A percentile compares a stretch with the other conserved stretches of the same genome.
Conservation (phyloP, 2,113 vertebrate species). For the Chrysochloris asiatica region DNA sequence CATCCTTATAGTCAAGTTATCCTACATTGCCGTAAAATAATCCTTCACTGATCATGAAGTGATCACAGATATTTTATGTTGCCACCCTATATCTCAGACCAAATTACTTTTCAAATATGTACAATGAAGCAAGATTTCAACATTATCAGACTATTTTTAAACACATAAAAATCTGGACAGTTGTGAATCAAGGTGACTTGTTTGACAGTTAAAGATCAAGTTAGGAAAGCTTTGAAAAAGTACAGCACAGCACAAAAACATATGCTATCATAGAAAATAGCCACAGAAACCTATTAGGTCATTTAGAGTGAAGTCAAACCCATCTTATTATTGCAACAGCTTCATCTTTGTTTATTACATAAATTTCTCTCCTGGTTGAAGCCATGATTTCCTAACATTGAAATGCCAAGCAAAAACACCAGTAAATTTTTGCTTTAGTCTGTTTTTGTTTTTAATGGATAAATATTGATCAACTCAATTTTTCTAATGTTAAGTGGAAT, state of each 20-base stretch:
- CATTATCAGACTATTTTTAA: neutral
- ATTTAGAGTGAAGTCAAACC: neutral
- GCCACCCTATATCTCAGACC: neutral
- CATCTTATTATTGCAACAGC: neutral
- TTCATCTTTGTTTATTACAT: neutral
- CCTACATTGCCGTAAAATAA: no score
- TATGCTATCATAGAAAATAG: neutral
- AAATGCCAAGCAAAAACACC: neutral
- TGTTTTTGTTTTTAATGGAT: neutral
- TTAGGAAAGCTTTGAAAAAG: neutral
- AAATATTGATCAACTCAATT: neutral
- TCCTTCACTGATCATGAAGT: neutral
- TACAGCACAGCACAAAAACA: neutral
- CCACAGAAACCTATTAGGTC: neutral
- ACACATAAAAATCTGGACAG: neutral
- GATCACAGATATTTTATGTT: neutral
- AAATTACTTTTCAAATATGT: neutral
- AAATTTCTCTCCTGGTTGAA: neutral
- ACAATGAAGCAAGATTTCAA: neutral
- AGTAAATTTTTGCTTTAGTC: slow-evolving; percentile 5
- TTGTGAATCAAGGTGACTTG: neutral
- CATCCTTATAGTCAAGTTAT: no score
- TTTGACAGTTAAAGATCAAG: neutral
- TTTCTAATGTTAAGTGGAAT: neutral
- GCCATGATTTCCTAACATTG: neutral